phyloP scores from a whole-genome alignment of 64 coral and sea anemone genomes.

The Actinia tenebrosa region DNA sequence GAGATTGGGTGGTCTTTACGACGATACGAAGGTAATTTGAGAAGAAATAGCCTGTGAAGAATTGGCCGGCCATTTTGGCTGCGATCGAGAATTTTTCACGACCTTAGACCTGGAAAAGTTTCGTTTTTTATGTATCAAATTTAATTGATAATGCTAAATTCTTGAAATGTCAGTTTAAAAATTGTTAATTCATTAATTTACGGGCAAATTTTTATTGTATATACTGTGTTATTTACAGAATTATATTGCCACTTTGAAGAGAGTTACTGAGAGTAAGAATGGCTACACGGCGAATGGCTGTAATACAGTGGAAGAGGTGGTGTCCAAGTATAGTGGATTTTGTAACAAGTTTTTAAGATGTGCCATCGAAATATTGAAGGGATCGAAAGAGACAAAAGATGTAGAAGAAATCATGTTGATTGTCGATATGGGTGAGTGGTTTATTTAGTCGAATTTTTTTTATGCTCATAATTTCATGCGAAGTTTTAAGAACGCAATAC shows the following conservation, averaged over 20 bases:
- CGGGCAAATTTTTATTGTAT: not conserved
- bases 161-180: not conserved
- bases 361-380: conserved; percentile 46
- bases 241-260: conserved; percentile 34
- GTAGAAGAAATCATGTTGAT: not conserved
- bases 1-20: conserved; percentile 38
- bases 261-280: conserved; percentile 32
- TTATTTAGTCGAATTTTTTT: too few species aligned
- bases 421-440: not conserved
- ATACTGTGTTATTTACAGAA: not conserved
- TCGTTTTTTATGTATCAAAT: not conserved
- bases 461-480: too few species aligned
- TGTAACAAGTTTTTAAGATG: conserved; percentile 50
- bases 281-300: conserved; percentile 18
- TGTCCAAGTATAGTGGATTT: conserved; percentile 44
- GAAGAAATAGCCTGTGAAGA: not conserved
- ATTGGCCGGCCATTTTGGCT: not conserved
- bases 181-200: not conserved
- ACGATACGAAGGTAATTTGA: conserved; percentile 47
- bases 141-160: not conserved
- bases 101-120: not conserved
- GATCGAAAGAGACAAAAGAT: conserved; percentile 19
- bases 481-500: too few species aligned
- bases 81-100: not conserved
- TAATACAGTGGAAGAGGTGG: conserved; percentile 23